Base-by-base conservation (phyloP, 2,113 vertebrate species). In the Microtus ochrogaster region DNA sequence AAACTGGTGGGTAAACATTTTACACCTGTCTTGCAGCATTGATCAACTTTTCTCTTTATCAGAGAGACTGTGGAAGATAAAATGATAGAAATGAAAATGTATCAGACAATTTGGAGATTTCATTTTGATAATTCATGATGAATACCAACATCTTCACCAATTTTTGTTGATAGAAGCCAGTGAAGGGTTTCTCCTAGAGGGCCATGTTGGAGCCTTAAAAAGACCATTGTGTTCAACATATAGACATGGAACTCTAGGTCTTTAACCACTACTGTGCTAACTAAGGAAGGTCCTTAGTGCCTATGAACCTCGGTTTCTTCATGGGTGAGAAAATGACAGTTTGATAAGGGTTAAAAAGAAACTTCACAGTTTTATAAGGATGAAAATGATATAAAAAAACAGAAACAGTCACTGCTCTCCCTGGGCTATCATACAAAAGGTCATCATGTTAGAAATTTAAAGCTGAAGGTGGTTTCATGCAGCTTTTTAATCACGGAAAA, bases 401-500 rank as follows among this genome's bases (percentile, higher is more conserved):
- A 17, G 36, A 70, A 85, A 21, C 36, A 58, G 21, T 6, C 30
- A 93, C 0, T 39, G 11, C n/a, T 39, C 4, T 52, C 65, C n/a
- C 5, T 68, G 55, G 24, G 24, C 33, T 14, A 65, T 70, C 28
- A 49, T 11, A 72, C 5, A 19, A 39, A 33, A 70, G 76, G 39
- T 55, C 3, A 6, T 74, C 0, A 3, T 33, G 55, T 73, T 12
- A 92, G 39, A 91, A 88, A 73, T 39, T 39, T 65, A 68, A 86
- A 72, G 16, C 58, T 47, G 17, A 58, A 87, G 83, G 76, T 47
- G n/a, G 41, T 2, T 68, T 89, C 85, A 39, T 58, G 8, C 74
- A 66, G 58, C 10, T 47, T 91, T 93, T 79, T 93, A 68, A 47
- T 81, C 58, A 91, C 52, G 14, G 28, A 85, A 91, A 83, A 74